A percentile compares a stretch with the other conserved stretches of the same genome.
Evolutionary conservation across 1,140 invertebrate genomes (phyloP).

Genomic region (Drosophila willistoni): DNA sequence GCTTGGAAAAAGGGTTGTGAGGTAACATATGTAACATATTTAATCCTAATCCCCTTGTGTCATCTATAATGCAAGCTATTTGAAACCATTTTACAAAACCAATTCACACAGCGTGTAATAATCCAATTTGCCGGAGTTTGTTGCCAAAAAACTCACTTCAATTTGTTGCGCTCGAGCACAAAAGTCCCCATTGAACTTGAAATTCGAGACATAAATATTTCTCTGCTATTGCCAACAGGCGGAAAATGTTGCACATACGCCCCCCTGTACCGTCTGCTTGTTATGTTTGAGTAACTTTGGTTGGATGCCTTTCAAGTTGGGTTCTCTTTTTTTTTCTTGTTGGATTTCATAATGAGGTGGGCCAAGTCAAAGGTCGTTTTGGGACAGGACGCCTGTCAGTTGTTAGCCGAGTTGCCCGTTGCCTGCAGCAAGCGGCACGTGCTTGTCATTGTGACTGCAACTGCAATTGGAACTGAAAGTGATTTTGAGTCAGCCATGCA

Average conservation of each 20-base stretch:
- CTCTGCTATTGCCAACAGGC: constrained; percentile 29
- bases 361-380: constrained; percentile 12
- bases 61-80: neutral
- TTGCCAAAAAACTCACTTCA: constrained; percentile 29
- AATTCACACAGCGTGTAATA: constrained; percentile 28
- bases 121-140: constrained; percentile 18
- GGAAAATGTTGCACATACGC: constrained; percentile 65
- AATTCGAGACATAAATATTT: constrained; percentile 29
- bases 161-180: constrained; percentile 39
- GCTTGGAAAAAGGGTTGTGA: neutral
- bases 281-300: constrained; percentile 29
- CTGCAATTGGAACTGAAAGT: neutral
- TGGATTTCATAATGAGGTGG: constrained; percentile 36
- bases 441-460: constrained; percentile 25
- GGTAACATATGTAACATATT: neutral
- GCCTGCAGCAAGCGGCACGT: constrained; percentile 53
- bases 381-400: constrained; percentile 18
- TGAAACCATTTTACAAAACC: neutral
- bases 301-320: constrained; percentile 18
- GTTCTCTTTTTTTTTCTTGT: constrained; percentile 27
- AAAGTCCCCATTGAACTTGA: constrained; percentile 47
- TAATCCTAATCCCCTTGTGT: neutral
- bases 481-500: neutral
- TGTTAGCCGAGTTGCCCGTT: constrained; percentile 26
- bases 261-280: constrained; percentile 23